These are phyloP conservation scores for Unio pictorum DNA, from an alignment of 2,888 invertebrate genomes.

Conservation along the genomic window DNA sequence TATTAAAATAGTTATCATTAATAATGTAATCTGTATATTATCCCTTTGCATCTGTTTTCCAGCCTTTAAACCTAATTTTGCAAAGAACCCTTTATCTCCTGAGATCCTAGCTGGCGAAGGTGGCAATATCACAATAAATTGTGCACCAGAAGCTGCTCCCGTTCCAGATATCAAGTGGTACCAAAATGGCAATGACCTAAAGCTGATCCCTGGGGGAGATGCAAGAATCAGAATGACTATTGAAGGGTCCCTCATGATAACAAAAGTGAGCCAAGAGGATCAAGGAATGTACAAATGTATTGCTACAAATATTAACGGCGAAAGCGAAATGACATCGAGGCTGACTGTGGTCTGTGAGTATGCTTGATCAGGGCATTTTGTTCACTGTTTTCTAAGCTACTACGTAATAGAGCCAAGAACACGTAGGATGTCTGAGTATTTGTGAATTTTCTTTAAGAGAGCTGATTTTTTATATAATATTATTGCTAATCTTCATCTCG, in stretches of 20 bases:
- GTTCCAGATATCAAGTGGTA: slow-evolving; percentile 86
- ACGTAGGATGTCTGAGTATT: too few relatives aligned
- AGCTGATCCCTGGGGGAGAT: slow-evolving; percentile 14
- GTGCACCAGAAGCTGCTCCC: slow-evolving; percentile 95
- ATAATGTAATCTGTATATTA: too few relatives aligned
- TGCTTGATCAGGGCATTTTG: too few relatives aligned
- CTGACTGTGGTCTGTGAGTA: slow-evolving; percentile 27
- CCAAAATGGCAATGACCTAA: slow-evolving; percentile 78
- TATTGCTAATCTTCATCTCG: too few relatives aligned
- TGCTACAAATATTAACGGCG: slow-evolving; percentile 54
- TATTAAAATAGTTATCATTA: too few relatives aligned
- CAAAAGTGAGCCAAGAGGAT: slow-evolving; percentile 63
- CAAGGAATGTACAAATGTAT: slow-evolving; percentile 58
- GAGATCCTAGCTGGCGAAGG: slow-evolving; percentile 89
- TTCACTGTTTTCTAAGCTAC: too few relatives aligned
- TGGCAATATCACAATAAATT: slow-evolving; percentile 89
- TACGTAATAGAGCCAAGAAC: too few relatives aligned
- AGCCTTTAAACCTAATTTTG: slow-evolving; percentile 86
- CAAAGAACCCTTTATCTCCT: slow-evolving; percentile 88
- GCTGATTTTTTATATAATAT: too few relatives aligned
- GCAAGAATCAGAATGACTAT: slow-evolving; percentile 4
- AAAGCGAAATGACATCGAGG: slow-evolving; percentile 15
- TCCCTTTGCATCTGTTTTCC: slow-evolving; percentile 3
- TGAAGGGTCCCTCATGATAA: slow-evolving; percentile 87
- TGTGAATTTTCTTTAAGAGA: too few relatives aligned